Evolutionary conservation across 1,140 invertebrate genomes (phyloP).

Genomic region (Pachyrhynchus sulphureomaculatus): DNA sequence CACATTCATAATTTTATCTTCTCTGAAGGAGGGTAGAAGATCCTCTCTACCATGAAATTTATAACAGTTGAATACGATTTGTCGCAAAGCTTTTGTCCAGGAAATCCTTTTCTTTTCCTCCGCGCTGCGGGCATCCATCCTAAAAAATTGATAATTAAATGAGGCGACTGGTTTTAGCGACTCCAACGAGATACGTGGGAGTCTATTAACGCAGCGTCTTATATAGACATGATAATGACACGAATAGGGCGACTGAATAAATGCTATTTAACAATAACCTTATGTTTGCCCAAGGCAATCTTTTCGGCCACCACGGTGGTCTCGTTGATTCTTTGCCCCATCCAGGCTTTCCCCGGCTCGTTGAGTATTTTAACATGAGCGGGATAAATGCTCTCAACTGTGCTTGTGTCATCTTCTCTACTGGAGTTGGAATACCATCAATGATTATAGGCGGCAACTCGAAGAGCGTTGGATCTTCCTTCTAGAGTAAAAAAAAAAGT

Average conservation of each 20-base stretch:
- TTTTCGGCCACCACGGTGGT: conserved; percentile 96
- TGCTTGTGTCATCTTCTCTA: conserved; percentile 99
- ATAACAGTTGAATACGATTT: conserved; percentile 98
- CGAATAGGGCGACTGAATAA: too few relatives aligned
- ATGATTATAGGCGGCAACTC: conserved; percentile 94
- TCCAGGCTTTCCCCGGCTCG: conserved; percentile 93
- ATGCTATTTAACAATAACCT: too few relatives aligned
- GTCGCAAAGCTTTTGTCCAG: conserved; percentile 94
- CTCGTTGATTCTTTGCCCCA: conserved; percentile 95
- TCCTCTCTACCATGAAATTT: conserved; percentile 97
- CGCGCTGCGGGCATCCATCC: conserved; percentile 94
- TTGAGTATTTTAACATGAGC: conserved; percentile 97
- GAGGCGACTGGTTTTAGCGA: too few relatives aligned
- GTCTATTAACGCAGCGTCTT: too few relatives aligned
- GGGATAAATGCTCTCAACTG: conserved; percentile 96
- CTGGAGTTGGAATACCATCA: conserved; percentile 95
- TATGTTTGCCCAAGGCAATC: conserved; percentile 97
- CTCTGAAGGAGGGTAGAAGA: conserved; percentile 82
- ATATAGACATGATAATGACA: too few relatives aligned
- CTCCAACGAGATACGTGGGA: too few relatives aligned
- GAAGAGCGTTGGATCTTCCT: conserved; percentile 90
- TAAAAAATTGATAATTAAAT: too few relatives aligned
- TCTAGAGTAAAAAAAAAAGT: conserved; percentile 68
- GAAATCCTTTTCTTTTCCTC: conserved; percentile 96
- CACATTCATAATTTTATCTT: too few relatives aligned